A percentile compares a stretch with the other conserved stretches of the same genome.
Evolutionary conservation across 1,140 invertebrate species (phyloP).

Genomic region (Pectinophora gossypiella): DNA sequence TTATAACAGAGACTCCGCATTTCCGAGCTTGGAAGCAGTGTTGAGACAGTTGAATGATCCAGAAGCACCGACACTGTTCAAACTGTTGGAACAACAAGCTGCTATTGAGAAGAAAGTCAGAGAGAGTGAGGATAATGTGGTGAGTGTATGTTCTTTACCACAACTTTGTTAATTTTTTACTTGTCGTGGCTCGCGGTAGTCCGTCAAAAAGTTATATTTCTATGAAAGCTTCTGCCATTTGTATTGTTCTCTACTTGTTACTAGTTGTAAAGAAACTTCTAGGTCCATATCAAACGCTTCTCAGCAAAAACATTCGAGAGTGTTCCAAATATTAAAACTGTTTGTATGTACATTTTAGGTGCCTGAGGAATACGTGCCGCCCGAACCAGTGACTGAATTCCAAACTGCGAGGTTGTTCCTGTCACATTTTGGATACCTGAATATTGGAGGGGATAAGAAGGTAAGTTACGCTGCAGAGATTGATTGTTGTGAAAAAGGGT

Average conservation of each 20-base stretch:
- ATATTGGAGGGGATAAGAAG: slow-evolving; percentile 81
- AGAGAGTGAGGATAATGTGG: slow-evolving; percentile 70
- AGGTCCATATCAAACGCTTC: no score
- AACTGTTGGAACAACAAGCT: slow-evolving; percentile 75
- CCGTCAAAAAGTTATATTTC: no score
- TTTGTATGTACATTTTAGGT: slow-evolving; percentile 29
- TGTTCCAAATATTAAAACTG: no score
- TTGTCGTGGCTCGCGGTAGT: no score
- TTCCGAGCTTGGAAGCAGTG: slow-evolving; percentile 86
- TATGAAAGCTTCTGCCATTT: no score
- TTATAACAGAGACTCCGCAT: slow-evolving; percentile 84
- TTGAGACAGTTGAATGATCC: slow-evolving; percentile 75
- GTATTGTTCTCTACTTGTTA: no score
- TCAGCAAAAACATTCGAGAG: no score
- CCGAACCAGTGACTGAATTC: slow-evolving; percentile 90
- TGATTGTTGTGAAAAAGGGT: no score
- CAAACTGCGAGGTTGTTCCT: slow-evolving; percentile 95
- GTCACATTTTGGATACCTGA: slow-evolving; percentile 95
- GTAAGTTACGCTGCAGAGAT: no score
- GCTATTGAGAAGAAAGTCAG: slow-evolving; percentile 69
- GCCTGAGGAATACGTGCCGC: slow-evolving; percentile 86
- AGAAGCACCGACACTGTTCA: slow-evolving; percentile 60
- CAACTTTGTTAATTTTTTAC: no score
- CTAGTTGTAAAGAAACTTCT: no score
- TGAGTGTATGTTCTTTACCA: no score